Conservation (phyloP, 1,140 invertebrate species). For the Pissodes strobi region DNA sequence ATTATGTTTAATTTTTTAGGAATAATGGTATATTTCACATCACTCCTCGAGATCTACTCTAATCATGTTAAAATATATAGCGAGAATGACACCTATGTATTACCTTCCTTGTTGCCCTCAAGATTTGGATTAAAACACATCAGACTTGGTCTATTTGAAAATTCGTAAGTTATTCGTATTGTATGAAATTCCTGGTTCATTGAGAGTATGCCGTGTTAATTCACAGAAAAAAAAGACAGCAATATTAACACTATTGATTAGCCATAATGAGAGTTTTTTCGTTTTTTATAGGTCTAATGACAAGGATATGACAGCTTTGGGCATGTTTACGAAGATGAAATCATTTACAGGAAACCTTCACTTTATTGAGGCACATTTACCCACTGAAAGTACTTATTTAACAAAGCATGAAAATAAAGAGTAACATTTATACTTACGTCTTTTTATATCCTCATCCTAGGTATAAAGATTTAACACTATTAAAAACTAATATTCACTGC, state of each 20-base stretch:
- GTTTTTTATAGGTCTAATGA: background rate
- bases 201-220: too few relatives aligned
- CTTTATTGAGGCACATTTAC: too few relatives aligned
- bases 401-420: too few relatives aligned
- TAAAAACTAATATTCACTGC: too few relatives aligned
- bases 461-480: too few relatives aligned
- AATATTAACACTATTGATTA: too few relatives aligned
- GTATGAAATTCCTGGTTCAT: too few relatives aligned
- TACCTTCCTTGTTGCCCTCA: background rate
- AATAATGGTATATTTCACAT: conserved; percentile 8
- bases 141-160: background rate
- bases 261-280: too few relatives aligned
- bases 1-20: conserved; percentile 6
- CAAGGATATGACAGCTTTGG: background rate
- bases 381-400: too few relatives aligned
- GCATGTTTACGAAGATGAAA: background rate
- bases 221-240: too few relatives aligned
- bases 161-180: conserved; percentile 12
- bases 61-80: background rate
- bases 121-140: conserved; percentile 8
- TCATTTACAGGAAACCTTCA: background rate
- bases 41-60: background rate
- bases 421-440: too few relatives aligned
- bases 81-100: background rate
- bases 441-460: too few relatives aligned